Evolutionary conservation across 2,113 vertebrate genomes (phyloP).

Genomic region (Edolisoma coerulescens): DNA sequence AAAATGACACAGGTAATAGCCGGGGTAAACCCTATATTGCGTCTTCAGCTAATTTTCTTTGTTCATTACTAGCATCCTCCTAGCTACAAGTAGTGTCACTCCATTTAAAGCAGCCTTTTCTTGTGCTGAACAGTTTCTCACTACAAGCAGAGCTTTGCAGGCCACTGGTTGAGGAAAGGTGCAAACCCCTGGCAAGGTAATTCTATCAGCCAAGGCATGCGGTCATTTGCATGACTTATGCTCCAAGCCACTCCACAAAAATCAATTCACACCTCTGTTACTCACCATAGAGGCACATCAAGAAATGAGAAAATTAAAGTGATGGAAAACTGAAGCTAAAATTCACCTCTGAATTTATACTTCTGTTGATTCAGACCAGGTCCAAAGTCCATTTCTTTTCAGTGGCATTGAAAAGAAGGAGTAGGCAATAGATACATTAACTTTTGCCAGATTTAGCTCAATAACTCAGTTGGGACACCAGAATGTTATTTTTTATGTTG

Average conservation of each 20-base stretch:
- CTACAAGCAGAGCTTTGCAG: neutral
- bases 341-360: neutral
- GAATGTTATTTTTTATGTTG: neutral
- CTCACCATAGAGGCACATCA: neutral
- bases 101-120: neutral
- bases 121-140: neutral
- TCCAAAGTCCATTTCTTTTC: neutral
- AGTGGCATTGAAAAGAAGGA: neutral
- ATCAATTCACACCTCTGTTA: slow-evolving; percentile 30
- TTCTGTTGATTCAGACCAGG: neutral
- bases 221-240: neutral
- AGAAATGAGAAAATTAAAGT: neutral
- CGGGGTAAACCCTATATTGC: neutral
- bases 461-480: neutral
- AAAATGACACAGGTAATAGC: neutral
- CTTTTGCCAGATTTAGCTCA: neutral
- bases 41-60: neutral
- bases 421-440: neutral
- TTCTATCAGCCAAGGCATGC: neutral
- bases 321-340: neutral
- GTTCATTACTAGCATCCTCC: neutral
- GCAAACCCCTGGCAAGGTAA: neutral
- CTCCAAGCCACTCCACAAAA: neutral
- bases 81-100: neutral
- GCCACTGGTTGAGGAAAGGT: neutral